phyloP scores from a whole-genome alignment of 2,113 vertebrate species.

The Amphiprion percula region DNA sequence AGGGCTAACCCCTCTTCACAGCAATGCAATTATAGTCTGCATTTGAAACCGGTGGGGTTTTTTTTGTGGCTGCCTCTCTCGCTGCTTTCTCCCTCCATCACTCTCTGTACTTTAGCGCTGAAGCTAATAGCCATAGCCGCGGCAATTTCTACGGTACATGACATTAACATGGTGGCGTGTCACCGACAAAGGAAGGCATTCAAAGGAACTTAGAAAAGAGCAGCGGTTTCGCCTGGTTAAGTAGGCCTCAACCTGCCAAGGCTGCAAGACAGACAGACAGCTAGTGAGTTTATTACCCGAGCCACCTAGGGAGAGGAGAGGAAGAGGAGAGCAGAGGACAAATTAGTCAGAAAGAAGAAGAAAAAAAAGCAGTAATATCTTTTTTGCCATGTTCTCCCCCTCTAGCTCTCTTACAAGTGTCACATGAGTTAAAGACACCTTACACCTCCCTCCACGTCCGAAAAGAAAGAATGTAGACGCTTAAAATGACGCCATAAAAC shows the following conservation, averaged over 20 bases:
- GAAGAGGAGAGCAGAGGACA: conserved; percentile 55
- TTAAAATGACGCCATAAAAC: conserved; percentile 61
- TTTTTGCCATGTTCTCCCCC: conserved; percentile 9
- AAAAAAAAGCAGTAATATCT: conserved; percentile 30
- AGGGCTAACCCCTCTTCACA: conserved; percentile 92
- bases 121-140: conserved; percentile 99
- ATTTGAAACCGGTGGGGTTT: conserved; percentile 94
- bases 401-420: conserved; percentile 39
- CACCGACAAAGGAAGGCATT: conserved; percentile 84
- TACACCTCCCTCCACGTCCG: conserved; percentile 27
- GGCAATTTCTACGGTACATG: conserved; percentile 99
- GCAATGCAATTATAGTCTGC: conserved; percentile 99
- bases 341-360: conserved; percentile 14
- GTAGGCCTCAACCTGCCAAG: conserved; percentile 84
- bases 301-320: conserved; percentile 74
- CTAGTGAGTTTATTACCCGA: conserved; percentile 84
- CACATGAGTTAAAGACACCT: conserved; percentile 49
- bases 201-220: conserved; percentile 85
- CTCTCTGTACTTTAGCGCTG: conserved; percentile 90
- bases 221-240: conserved; percentile 83
- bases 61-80: conserved; percentile 87
- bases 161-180: conserved; percentile 93
- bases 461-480: conserved; percentile 63
- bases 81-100: conserved; percentile 57
- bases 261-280: conserved; percentile 79